These are phyloP conservation scores for Bombus balteatus DNA, from an alignment of 1,140 invertebrate species.

Conservation along the genomic window DNA sequence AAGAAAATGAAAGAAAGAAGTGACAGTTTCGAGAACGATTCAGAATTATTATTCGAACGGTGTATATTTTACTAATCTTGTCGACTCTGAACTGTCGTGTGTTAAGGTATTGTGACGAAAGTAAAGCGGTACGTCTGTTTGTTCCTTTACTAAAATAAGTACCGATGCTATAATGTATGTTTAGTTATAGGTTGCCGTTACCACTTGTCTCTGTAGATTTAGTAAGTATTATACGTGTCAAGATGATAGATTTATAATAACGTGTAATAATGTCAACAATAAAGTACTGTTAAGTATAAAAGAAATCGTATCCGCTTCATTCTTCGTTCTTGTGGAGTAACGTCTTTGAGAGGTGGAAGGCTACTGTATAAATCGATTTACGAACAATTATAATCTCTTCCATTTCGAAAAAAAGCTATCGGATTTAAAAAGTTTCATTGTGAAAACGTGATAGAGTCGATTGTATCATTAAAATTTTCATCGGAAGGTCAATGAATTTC, in stretches of 20 bases:
- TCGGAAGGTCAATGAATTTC: neutral
- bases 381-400: no score
- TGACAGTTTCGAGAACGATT: neutral
- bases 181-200: conserved; percentile 68
- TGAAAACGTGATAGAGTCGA: no score
- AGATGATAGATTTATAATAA: conserved; percentile 79
- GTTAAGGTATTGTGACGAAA: conserved; percentile 52
- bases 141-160: conserved; percentile 63
- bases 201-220: conserved; percentile 66
- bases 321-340: neutral
- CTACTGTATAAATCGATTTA: neutral
- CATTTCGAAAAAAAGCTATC: no score
- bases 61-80: conserved; percentile 57
- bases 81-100: conserved; percentile 37
- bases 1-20: neutral
- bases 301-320: neutral
- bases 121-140: conserved; percentile 56
- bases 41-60: conserved; percentile 27
- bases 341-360: neutral
- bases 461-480: no score
- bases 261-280: conserved; percentile 71
- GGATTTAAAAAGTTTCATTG: no score
- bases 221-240: conserved; percentile 74
- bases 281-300: conserved; percentile 75
- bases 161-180: conserved; percentile 63